Evolutionary conservation across 2,888 invertebrate genomes (phyloP).

Genomic region (Watsonalla binaria): DNA sequence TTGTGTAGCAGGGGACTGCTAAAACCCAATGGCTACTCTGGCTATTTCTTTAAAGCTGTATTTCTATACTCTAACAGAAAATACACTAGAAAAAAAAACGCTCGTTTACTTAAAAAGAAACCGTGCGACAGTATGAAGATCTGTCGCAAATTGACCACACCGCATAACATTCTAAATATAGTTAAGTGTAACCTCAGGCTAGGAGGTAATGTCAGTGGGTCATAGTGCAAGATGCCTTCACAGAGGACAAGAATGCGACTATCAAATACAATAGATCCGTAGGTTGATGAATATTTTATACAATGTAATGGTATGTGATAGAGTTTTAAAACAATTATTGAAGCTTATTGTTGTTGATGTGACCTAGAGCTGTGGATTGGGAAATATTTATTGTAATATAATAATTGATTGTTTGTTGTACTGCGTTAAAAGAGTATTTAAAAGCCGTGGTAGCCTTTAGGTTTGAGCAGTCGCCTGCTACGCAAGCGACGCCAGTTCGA

Average conservation of each 20-base stretch:
- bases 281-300: background rate
- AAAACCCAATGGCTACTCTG: too few species aligned
- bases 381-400: too few species aligned
- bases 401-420: too few species aligned
- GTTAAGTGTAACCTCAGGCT: background rate
- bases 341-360: background rate
- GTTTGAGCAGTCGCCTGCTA: too few species aligned
- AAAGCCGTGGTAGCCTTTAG: too few species aligned
- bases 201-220: slow-evolving; percentile 42
- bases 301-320: background rate
- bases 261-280: slow-evolving; percentile 1
- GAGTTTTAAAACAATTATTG: background rate
- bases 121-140: background rate
- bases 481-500: too few species aligned
- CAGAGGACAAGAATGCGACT: slow-evolving; percentile 10
- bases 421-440: too few species aligned
- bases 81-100: too few species aligned
- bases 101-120: background rate
- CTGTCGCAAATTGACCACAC: background rate
- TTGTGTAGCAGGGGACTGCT: too few species aligned
- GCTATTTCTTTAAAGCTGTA: too few species aligned
- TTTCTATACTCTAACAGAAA: too few species aligned
- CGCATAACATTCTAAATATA: background rate
- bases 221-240: slow-evolving; percentile 39
- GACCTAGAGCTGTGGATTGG: too few species aligned